Percentiles rank a stretch among this genome's conserved stretches.
Evolutionary conservation across 2,888 invertebrate species (phyloP).

Genomic region (Hyles lineata): DNA sequence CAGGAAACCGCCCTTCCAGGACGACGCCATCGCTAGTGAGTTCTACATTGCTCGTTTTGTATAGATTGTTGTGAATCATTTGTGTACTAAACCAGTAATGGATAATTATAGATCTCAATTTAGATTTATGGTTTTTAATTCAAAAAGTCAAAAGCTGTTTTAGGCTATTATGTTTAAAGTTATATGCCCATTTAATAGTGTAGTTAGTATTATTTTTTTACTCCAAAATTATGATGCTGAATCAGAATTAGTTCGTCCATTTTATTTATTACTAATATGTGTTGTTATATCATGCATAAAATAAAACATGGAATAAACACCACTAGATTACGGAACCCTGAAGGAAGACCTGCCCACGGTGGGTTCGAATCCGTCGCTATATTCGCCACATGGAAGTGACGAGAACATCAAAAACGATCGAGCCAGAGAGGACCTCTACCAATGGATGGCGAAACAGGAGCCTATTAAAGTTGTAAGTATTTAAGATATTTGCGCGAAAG

Average conservation of each 20-base stretch:
- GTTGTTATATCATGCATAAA: too few relatives aligned
- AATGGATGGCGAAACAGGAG: constrained; percentile 98
- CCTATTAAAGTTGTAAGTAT: constrained; percentile 76
- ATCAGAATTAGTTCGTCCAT: background rate
- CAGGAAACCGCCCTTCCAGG: constrained; percentile 82
- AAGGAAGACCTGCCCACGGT: constrained; percentile 87
- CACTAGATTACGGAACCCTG: constrained; percentile 89
- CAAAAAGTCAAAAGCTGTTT: too few relatives aligned
- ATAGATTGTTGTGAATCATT: background rate
- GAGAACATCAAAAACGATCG: constrained; percentile 83
- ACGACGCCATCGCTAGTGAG: constrained; percentile 80
- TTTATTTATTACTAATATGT: background rate
- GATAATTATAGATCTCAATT: background rate
- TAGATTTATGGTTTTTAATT: background rate
- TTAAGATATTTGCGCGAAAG: background rate
- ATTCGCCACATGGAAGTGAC: constrained; percentile 80
- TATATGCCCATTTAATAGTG: too few relatives aligned
- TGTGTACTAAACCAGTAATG: background rate
- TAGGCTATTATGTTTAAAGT: too few relatives aligned
- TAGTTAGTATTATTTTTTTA: too few relatives aligned
- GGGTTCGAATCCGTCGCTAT: constrained; percentile 88
- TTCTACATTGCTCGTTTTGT: constrained; percentile 36
- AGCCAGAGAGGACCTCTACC: constrained; percentile 94
- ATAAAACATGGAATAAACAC: background rate
- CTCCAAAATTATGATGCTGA: background rate